phyloP scores from a whole-genome alignment of 1,140 invertebrate species.

The Archivesica marissinica region DNA sequence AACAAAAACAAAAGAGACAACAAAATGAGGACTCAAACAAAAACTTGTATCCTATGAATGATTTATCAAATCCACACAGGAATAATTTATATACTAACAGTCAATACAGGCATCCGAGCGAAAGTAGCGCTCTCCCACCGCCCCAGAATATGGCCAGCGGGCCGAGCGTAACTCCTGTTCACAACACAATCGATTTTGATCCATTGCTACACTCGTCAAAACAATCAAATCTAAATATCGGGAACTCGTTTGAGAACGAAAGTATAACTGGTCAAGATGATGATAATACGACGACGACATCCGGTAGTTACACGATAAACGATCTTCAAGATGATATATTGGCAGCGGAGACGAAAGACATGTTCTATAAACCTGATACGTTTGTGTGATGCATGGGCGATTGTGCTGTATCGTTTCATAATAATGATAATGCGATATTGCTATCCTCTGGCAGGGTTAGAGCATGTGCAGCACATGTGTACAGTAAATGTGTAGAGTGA shows the following conservation, averaged over 20 bases:
- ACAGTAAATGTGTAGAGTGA: too few relatives aligned
- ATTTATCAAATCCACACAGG: slow-evolving; percentile 52
- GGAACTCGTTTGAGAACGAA: slow-evolving; percentile 59
- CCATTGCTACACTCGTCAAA: slow-evolving; percentile 38
- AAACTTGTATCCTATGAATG: slow-evolving; percentile 51
- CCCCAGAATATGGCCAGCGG: background rate
- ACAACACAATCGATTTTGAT: slow-evolving; percentile 51
- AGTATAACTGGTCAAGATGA: slow-evolving; percentile 71
- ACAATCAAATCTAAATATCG: slow-evolving; percentile 47
- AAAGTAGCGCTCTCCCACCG: background rate
- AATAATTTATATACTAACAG: slow-evolving; percentile 11
- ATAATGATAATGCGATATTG: slow-evolving; percentile 11
- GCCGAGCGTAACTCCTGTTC: background rate
- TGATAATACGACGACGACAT: slow-evolving; percentile 77
- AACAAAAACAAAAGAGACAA: slow-evolving; percentile 29
- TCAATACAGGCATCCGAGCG: slow-evolving; percentile 30
- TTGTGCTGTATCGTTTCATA: background rate
- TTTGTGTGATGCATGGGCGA: slow-evolving; percentile 49
- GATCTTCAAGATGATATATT: slow-evolving; percentile 52
- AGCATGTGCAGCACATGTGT: background rate
- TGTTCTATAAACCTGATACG: slow-evolving; percentile 62
- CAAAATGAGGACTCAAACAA: slow-evolving; percentile 19
- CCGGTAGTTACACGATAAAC: slow-evolving; percentile 80
- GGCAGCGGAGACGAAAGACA: slow-evolving; percentile 35
- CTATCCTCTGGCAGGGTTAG: background rate